A percentile compares a stretch with the other conserved stretches of the same genome.
Evolutionary conservation across 1,140 invertebrate species (phyloP).

Genomic region (Neuroterus valhalla): DNA sequence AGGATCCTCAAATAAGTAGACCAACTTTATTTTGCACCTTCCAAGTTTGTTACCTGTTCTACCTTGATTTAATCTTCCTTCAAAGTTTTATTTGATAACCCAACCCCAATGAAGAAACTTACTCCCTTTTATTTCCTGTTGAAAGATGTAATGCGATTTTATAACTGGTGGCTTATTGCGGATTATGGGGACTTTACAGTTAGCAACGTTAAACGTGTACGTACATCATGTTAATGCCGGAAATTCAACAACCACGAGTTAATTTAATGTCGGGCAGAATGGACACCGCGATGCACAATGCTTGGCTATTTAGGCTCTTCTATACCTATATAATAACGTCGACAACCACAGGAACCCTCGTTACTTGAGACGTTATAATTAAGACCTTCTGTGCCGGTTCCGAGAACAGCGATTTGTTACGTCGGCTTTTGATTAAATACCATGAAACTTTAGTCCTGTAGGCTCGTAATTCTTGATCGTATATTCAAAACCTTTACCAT

Average conservation of each 20-base stretch:
- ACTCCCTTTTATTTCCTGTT: too few species aligned
- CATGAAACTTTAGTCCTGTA: slow-evolving; percentile 8
- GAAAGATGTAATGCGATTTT: too few species aligned
- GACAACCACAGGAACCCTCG: slow-evolving; percentile 53
- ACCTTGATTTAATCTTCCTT: too few species aligned
- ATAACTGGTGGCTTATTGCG: too few species aligned
- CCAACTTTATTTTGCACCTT: too few species aligned
- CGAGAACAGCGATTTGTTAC: slow-evolving; percentile 42
- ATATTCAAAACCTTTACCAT: background rate
- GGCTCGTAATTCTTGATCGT: slow-evolving; percentile 2
- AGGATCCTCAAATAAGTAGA: too few species aligned
- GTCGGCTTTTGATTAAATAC: slow-evolving; percentile 28
- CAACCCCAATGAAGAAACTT: too few species aligned
- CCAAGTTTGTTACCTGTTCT: too few species aligned
- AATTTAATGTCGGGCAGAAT: slow-evolving; percentile 64
- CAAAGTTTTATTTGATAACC: too few species aligned
- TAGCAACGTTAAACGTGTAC: too few species aligned
- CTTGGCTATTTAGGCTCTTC: slow-evolving; percentile 59
- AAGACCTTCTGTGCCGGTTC: slow-evolving; percentile 52
- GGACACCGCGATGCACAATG: slow-evolving; percentile 53
- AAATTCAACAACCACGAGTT: slow-evolving; percentile 63
- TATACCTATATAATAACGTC: slow-evolving; percentile 66
- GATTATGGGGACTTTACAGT: too few species aligned
- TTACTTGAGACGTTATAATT: slow-evolving; percentile 67
- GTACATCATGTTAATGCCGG: slow-evolving; percentile 51